Evolutionary conservation across 1,140 invertebrate genomes (phyloP).

Genomic region (Bradysia coprophila): DNA sequence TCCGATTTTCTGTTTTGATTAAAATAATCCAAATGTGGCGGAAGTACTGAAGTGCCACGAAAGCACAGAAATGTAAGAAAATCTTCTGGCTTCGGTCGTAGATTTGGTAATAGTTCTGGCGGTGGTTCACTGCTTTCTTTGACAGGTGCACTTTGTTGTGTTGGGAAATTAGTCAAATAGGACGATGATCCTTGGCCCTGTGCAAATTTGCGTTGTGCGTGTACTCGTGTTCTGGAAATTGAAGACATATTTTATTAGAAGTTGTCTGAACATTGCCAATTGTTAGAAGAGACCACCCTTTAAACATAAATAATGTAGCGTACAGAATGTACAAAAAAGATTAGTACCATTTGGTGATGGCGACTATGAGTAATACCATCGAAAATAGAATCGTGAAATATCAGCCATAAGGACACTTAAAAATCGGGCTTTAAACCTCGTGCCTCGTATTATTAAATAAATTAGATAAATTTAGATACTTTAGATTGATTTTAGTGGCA

Average conservation of each 20-base stretch:
- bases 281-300: neutral
- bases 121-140: conserved; percentile 24
- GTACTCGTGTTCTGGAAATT: conserved; percentile 48
- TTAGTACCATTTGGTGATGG: neutral
- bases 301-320: neutral
- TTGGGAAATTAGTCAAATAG: conserved; percentile 21
- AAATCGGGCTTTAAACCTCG: no score
- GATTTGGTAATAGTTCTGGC: conserved; percentile 39
- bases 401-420: no score
- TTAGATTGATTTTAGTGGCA: no score
- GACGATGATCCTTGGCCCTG: conserved; percentile 41
- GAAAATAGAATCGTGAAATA: neutral
- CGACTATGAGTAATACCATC: neutral
- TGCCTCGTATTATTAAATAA: no score
- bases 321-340: neutral
- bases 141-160: conserved; percentile 31
- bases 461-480: neutral
- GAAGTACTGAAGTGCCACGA: conserved; percentile 56
- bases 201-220: conserved; percentile 82
- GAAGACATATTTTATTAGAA: conserved; percentile 1
- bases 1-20: conserved; percentile 23
- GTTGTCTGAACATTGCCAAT: neutral
- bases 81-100: conserved; percentile 72
- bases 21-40: conserved; percentile 54
- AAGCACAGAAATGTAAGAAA: conserved; percentile 80